Base-by-base conservation (phyloP, 2,113 vertebrate genomes). In the Rynchops niger region DNA sequence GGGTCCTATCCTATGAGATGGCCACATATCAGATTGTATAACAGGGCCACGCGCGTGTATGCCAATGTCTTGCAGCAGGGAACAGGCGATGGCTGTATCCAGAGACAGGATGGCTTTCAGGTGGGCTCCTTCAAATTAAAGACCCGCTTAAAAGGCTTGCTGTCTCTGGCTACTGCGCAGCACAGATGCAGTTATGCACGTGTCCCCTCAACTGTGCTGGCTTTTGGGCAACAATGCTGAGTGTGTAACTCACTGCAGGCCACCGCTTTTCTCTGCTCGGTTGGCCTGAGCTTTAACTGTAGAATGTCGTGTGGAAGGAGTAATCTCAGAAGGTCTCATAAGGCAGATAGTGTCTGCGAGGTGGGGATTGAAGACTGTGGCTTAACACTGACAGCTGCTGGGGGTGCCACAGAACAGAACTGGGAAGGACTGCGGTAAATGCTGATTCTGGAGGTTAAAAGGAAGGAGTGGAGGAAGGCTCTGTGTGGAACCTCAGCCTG, bases 41-140 rank as follows among this genome's bases (percentile, higher is more conserved):
- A 36, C 34, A 47, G 34, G 38, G 13, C 49, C 34, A 65, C 0
- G 0, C 1, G 2, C 32, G 6, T 21, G 20, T 32, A 65, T 65
- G 38, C 40, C 27, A 63, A 26, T 4, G 2, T 65, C 82, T 45
- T 36, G 38, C 40, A 38, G 59, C 26, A 36, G 56, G 45, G 36
- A 50, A 50, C 25, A 29, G 30, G 15, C 19, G 2, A 36, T 29
- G 47, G 40, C 34, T 74, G 50, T 29, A 38, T 47, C 40, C 59
- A 26, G 50, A 73, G 34, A 27, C 40, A 58, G 50, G 61, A 23
- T 49, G 52, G n/a, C 30, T 50, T 86, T 58, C 52, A 66, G n/a
- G 9, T 27, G n/a, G n/a, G 42, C 52, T 76, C 42, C 50, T 58
- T 66, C 3, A 3, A 56, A 66, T 29, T 58, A 49, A 66, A 76